Evolutionary conservation across 2,888 invertebrate genomes (phyloP), one percentile per base, ranked within the genome.

Genomic region (Myathropa florea): DNA sequence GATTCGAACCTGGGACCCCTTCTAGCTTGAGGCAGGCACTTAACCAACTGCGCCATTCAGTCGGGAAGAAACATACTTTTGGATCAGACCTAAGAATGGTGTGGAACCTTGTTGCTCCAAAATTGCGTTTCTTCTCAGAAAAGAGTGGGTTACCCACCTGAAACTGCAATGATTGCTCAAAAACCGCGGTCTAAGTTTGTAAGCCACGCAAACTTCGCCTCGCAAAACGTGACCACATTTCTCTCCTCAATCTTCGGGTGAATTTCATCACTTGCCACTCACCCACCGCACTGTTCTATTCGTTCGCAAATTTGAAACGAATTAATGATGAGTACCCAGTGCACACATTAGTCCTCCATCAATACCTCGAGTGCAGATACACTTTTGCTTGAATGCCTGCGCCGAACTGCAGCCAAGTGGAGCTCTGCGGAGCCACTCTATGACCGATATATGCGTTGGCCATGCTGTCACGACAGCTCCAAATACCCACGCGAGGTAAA

Each of bases 391-490:
- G 68, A 75, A 70, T 55, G 79, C 60, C 55, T 80, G 57, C 70
- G 24, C 23, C 67, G 55, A 80, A 68, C 76, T 65, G 61, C 71
- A 81, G 28, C 64, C 55, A 77, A 21, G 57, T 61, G 70, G 57
- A 67, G 33, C 46, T 61, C 26, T 78, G 33, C 53, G 30, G 53
- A 71, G 10, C 57, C 30, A 60, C 77, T 55, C 1, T 78, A 73
- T 86, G 85, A 82, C 86, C 78, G 86, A 82, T 61, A 82, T 82
- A 78, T 78, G 73, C 82, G 75, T 82, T 55, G 82, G 70, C 73
- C 59, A 60, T 78, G 68, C 82, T 78, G 70, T 86, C 78, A 86
- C 86, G 86, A 82, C 26, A 86, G 60, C 68, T 83, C 71, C 83
- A 57, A 73, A 86, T 78, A 71, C 61, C 57, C 83, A 78, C 70